These are phyloP conservation scores for Sebastes matsubarae DNA, from an alignment of 2,797 vertebrate genomes.

Conservation along the genomic window DNA sequence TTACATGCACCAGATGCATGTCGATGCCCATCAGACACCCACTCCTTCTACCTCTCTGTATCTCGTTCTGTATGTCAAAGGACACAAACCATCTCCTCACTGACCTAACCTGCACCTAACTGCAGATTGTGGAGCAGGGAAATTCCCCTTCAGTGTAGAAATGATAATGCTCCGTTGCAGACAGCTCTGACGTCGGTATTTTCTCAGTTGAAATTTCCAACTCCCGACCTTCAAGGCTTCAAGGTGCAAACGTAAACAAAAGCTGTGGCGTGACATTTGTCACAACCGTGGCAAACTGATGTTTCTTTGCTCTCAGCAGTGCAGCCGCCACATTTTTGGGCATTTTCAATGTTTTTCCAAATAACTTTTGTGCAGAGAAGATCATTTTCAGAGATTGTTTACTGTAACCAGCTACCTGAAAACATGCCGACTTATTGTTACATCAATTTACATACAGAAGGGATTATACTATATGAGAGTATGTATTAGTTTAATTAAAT, in stretches of 20 bases:
- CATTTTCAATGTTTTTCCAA: background rate
- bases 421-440: background rate
- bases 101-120: background rate
- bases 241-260: background rate
- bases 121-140: background rate
- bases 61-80: background rate
- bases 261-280: background rate
- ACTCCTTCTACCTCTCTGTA: background rate
- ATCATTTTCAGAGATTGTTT: background rate
- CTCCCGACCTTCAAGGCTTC: background rate
- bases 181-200: background rate
- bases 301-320: background rate
- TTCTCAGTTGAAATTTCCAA: background rate
- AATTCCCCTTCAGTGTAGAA: conserved; percentile 19
- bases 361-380: background rate
- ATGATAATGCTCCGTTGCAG: background rate
- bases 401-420: background rate
- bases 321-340: background rate
- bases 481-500: background rate
- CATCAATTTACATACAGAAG: background rate
- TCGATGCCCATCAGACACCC: background rate
- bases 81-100: background rate
- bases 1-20: background rate
- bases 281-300: background rate
- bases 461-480: background rate